Conservation (phyloP, 2,797 vertebrate species). For the Chaunax sp. region DNA sequence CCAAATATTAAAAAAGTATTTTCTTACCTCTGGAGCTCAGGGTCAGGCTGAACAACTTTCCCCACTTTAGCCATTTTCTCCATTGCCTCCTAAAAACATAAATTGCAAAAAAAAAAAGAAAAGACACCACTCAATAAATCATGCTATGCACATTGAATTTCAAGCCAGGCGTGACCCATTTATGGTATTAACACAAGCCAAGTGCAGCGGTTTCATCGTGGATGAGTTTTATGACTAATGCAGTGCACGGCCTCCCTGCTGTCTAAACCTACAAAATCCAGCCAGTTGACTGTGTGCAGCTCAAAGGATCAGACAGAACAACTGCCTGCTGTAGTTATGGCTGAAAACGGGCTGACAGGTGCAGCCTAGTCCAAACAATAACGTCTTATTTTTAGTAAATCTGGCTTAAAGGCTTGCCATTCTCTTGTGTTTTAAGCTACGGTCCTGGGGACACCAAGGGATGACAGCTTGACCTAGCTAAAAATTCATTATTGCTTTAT, state of each 20-base stretch:
- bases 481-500: slow-evolving; percentile 27
- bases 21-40: slow-evolving; percentile 86
- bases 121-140: slow-evolving; percentile 47
- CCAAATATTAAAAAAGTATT: background rate
- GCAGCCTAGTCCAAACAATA: slow-evolving; percentile 65
- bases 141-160: slow-evolving; percentile 33
- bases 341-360: slow-evolving; percentile 71
- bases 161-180: slow-evolving; percentile 54
- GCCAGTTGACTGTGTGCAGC: slow-evolving; percentile 35
- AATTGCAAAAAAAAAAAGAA: slow-evolving; percentile 25
- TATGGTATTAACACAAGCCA: slow-evolving; percentile 28
- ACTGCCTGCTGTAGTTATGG: slow-evolving; percentile 52
- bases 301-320: slow-evolving; percentile 68
- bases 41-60: slow-evolving; percentile 86
- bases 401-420: slow-evolving; percentile 62
- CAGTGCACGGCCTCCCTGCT: slow-evolving; percentile 36
- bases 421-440: slow-evolving; percentile 20
- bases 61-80: slow-evolving; percentile 92
- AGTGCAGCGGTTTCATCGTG: slow-evolving; percentile 10
- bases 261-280: slow-evolving; percentile 58
- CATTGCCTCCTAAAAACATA: slow-evolving; percentile 90
- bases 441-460: slow-evolving; percentile 21
- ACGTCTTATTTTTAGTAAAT: slow-evolving; percentile 73
- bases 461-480: slow-evolving; percentile 16
- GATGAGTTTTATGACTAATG: slow-evolving; percentile 54